A percentile compares a stretch with the other conserved stretches of the same genome.
phyloP scores from a whole-genome alignment of 2,797 vertebrate species.

The Pangasius mekongensis region DNA sequence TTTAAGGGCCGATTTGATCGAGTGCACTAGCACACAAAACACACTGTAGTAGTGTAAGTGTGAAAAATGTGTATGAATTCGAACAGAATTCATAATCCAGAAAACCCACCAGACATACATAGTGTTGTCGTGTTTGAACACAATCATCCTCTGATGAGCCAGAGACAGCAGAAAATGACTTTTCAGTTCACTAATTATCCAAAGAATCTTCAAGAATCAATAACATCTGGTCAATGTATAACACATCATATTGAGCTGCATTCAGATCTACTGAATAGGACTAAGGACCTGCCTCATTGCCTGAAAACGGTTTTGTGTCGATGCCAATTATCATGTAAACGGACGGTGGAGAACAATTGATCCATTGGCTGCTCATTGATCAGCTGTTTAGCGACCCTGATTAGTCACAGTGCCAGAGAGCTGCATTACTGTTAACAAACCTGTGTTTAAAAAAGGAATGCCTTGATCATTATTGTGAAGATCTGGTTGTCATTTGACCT shows the following conservation, averaged over 20 bases:
- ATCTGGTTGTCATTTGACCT: background rate
- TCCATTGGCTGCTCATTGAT: slow-evolving; percentile 45
- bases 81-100: background rate
- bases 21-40: background rate
- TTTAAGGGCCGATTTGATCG: background rate
- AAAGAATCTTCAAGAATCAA: slow-evolving; percentile 21
- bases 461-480: background rate
- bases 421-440: background rate
- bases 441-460: background rate
- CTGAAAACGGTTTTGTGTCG: slow-evolving; percentile 26
- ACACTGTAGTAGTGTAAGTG: background rate
- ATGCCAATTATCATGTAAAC: slow-evolving; percentile 48
- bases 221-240: slow-evolving; percentile 42
- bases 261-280: slow-evolving; percentile 26
- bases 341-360: slow-evolving; percentile 44
- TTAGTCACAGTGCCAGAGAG: slow-evolving; percentile 22
- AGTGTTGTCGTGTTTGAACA: background rate
- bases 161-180: slow-evolving; percentile 16
- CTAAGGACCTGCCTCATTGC: slow-evolving; percentile 24
- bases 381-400: slow-evolving; percentile 48
- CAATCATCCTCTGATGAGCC: background rate
- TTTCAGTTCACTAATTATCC: slow-evolving; percentile 2
- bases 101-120: background rate
- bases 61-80: background rate
- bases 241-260: slow-evolving; percentile 41